A percentile compares a stretch with the other conserved stretches of the same genome.
Evolutionary conservation across 1,140 invertebrate genomes (phyloP).

Genomic region (Bombus sibiricus): DNA sequence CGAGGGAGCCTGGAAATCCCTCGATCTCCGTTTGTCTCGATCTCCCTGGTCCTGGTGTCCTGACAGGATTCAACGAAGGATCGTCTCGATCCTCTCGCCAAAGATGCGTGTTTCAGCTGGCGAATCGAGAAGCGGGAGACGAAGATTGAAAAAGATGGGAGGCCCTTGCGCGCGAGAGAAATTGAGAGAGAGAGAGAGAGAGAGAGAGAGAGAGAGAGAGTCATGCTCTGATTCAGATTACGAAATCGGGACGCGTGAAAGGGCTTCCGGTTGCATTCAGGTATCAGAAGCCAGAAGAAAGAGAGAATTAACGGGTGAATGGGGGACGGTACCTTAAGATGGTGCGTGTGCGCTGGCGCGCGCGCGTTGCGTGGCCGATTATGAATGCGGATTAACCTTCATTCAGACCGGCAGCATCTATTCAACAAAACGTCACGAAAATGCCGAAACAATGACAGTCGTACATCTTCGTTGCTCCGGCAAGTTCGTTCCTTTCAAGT

Average conservation of each 20-base stretch:
- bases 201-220: not conserved
- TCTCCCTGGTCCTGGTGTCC: not conserved
- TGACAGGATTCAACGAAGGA: not conserved
- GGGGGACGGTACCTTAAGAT: conserved; percentile 49
- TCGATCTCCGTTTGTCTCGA: not conserved
- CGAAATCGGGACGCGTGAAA: conserved; percentile 77
- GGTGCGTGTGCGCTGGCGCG: conserved; percentile 29
- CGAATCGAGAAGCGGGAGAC: not conserved
- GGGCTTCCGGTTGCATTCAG: conserved; percentile 77
- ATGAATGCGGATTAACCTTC: conserved; percentile 77
- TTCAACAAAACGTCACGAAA: conserved; percentile 47
- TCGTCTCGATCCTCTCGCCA: not conserved
- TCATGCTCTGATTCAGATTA: conserved; percentile 61
- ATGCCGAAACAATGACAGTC: conserved; percentile 56
- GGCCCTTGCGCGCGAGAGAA: not conserved
- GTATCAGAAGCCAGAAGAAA: conserved; percentile 67
- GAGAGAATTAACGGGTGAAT: conserved; percentile 76
- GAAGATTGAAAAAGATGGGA: conserved; percentile 18
- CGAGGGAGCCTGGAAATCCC: conserved; percentile 15
- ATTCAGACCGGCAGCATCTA: conserved; percentile 62
- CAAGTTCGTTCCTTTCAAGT: conserved; percentile 23
- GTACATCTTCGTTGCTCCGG: conserved; percentile 51
- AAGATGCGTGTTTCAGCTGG: conserved; percentile 9
- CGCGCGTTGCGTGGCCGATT: conserved; percentile 64
- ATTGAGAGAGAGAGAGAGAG: not conserved